These are phyloP conservation scores for Malaclemys terrapin DNA, from an alignment of 2,113 vertebrate genomes.

Conservation along the genomic window DNA sequence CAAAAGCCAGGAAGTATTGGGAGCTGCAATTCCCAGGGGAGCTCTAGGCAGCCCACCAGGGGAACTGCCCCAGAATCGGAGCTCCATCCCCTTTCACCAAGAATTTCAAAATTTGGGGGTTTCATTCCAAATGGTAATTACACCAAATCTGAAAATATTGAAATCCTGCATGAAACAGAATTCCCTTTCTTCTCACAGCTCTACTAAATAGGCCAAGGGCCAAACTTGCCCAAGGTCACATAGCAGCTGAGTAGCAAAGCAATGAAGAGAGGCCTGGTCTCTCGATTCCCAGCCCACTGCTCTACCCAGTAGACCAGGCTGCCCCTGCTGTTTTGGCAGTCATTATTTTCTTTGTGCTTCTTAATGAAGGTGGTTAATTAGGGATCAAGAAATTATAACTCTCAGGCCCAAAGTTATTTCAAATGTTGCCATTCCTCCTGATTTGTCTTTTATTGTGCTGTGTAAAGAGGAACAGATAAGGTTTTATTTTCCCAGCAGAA, in stretches of 20 bases:
- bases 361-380: conserved; percentile 49
- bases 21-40: too few relatives aligned
- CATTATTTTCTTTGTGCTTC: not conserved
- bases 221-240: not conserved
- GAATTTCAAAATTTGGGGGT: too few relatives aligned
- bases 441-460: conserved; percentile 29
- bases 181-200: too few relatives aligned
- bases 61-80: too few relatives aligned
- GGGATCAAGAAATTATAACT: conserved; percentile 39
- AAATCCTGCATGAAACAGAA: too few relatives aligned
- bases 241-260: not conserved
- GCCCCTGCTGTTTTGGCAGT: not conserved
- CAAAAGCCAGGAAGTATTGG: too few relatives aligned
- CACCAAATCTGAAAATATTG: too few relatives aligned
- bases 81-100: too few relatives aligned
- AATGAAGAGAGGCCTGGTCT: not conserved
- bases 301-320: not conserved
- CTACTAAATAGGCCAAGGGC: not conserved
- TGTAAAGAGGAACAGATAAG: conserved; percentile 32
- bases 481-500: not conserved
- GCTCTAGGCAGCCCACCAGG: too few relatives aligned
- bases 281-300: not conserved
- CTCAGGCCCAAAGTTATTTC: conserved; percentile 31
- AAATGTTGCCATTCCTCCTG: conserved; percentile 31
- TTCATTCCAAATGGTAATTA: not conserved